Evolutionary conservation across 2,888 invertebrate species (phyloP).

Genomic region (Meliscaeva auricollis): DNA sequence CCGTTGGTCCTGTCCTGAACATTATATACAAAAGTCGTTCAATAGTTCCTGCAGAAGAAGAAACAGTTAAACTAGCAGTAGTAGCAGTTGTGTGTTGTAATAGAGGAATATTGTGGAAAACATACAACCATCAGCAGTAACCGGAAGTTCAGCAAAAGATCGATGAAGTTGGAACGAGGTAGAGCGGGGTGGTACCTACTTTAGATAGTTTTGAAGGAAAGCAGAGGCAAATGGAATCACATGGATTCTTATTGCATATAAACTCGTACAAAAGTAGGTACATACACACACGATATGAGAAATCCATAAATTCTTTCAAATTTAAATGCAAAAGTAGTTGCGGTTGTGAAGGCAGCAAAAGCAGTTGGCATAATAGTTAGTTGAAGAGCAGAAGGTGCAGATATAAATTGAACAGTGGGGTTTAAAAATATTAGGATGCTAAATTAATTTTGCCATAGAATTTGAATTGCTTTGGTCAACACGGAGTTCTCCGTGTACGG

Average conservation of each 20-base stretch:
- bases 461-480: no score
- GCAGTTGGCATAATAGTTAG: not conserved
- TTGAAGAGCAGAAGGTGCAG: not conserved
- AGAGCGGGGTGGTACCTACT: not conserved
- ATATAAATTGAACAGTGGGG: not conserved
- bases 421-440: not conserved
- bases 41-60: not conserved
- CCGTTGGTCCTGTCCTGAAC: conserved; percentile 25
- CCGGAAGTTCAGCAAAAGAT: conserved; percentile 62
- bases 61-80: not conserved
- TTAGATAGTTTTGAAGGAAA: not conserved
- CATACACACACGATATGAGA: not conserved
- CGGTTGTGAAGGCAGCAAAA: not conserved
- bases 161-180: conserved; percentile 28
- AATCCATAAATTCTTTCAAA: conserved; percentile 13
- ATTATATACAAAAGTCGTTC: conserved; percentile 24
- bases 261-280: not conserved
- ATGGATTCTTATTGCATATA: conserved; percentile 3
- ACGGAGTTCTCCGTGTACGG: no score
- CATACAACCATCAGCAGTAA: conserved; percentile 64
- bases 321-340: conserved; percentile 31
- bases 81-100: conserved; percentile 4
- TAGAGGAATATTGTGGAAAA: not conserved
- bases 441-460: no score
- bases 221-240: conserved; percentile 45